Base-by-base conservation (phyloP, 2,888 invertebrate species). In the Lasioglossum pauxillum region DNA sequence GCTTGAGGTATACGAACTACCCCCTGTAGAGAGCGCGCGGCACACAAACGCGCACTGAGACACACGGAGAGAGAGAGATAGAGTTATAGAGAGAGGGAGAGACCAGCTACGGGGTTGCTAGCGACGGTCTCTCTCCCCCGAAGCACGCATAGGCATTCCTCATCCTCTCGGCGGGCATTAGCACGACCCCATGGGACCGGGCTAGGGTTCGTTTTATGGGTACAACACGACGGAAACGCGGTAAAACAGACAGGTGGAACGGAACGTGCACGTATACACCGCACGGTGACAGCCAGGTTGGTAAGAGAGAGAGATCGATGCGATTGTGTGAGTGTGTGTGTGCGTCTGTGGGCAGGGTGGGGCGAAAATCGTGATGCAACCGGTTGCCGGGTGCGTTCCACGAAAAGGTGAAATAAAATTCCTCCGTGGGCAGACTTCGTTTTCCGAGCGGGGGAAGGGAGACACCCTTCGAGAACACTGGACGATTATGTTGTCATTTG, bases 241-340 rank as follows among this genome's bases (percentile, higher is more conserved):
- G 90, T 86, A 78, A 87, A 90, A 91, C 88, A 75, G 91, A 92
- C 93, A 93, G 93, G 92, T 93, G 92, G 89, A 93, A 91, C 90
- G 85, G 88, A 86, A 75, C 77, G 85, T 85, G 83, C 64, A 60
- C 78, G 75, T 77, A 75, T 57, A 81, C 82, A 82, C 64, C 12
- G 74, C 53, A 79, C 69, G 64, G 81, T 78, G 87, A 87, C 87
- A 87, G 86, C 71, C 64, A 19, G 44, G 72, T 64, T 71, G 19
- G 71, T 71, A 7, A 64, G 64, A 76, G 78, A 84, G 78, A 80
- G 80, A 88, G 83, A 91, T 87, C 87, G 82, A 90, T 88, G 89
- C 60, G 46, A 38, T 27, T 72, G 75, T 78, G 80, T 78, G 80
- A 60, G 64, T 80, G 83, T 83, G n/a, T 16, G 53, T 41, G 57